Base-by-base conservation (phyloP, 2,888 invertebrate genomes). In the Lutraria lutraria region DNA sequence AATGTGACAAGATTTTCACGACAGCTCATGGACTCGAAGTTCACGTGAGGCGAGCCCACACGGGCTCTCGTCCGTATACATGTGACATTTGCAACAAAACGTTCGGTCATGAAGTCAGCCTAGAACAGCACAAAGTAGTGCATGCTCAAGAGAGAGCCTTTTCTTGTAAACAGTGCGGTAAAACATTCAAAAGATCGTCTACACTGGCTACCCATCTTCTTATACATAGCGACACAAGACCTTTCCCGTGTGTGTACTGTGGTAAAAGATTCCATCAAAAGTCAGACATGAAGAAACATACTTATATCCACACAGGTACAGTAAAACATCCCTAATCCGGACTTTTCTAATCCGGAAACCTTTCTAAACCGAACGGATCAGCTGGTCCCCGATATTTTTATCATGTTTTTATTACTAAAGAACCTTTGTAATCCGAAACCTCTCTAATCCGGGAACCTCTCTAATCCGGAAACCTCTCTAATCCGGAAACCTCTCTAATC, bases 231-330 rank as follows among this genome's bases (percentile, higher is more conserved):
- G 99, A 99, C 97, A 99, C 99, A 89, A 97, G 99, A 96, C 99
- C 99, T 29, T 99, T 99, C 97, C 99, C 99, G 6, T 99, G 99
- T 97, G 98, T 98, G 97, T 99, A 98, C 97, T 99, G 99, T 97
- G 99, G 99, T 89, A 99, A 99, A 97, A 97, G 99, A 94, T 99
- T 99, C 97, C 99, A 99, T 96, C 99, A 99, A 97, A 99, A 99
- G 96, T 99, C 99, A 86, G 99, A 99, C 97, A 99, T 99, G 99
- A 99, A 99, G 97, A 97, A 99, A 99, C 99, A 99, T 97, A 99
- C 99, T 53, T 99, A 99, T 96, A 99, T 98, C 93, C 98, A 98
- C 93, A 98, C 98, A 95, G 98, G 98, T 98, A 95, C 97, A 97
- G n/a, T 25, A 34, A n/a, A n/a, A n/a, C n/a, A n/a, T n/a, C n/a